These are phyloP conservation scores for Oncorhynchus kisutch DNA, from an alignment of 2,113 vertebrate genomes.

Conservation along the genomic window DNA sequence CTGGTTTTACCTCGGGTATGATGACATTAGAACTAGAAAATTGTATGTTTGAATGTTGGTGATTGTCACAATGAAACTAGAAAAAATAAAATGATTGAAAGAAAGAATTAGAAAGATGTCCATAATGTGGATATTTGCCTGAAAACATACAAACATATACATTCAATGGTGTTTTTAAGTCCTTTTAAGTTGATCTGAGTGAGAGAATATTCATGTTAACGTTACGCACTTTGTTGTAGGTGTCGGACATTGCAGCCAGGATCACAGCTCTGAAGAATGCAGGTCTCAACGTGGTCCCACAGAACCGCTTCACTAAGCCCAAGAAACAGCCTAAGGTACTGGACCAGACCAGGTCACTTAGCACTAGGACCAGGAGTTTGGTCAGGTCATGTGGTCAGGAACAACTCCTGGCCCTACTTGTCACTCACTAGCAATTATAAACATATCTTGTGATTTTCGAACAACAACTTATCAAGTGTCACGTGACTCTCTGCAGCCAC, in stretches of 20 bases:
- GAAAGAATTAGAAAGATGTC: too few species aligned
- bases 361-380: not conserved
- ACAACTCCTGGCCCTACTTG: not conserved
- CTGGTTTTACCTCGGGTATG: too few species aligned
- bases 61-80: too few species aligned
- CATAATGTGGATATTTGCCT: too few species aligned
- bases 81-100: too few species aligned
- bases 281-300: conserved; percentile 92
- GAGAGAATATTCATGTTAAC: not conserved
- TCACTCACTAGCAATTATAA: not conserved
- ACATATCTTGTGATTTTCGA: not conserved
- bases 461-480: not conserved
- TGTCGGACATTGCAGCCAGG: conserved; percentile 90
- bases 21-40: too few species aligned
- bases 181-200: too few species aligned
- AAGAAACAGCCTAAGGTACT: conserved; percentile 46
- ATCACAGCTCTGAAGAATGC: conserved; percentile 91
- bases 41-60: too few species aligned
- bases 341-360: not conserved
- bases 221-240: conserved; percentile 64
- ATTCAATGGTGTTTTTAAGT: too few species aligned
- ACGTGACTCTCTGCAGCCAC: conserved; percentile 72
- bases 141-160: too few species aligned
- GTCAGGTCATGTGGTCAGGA: too few species aligned
- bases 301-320: conserved; percentile 73